Evolutionary conservation across 2,797 vertebrate species (phyloP).

Genomic region (Champsocephalus esox): DNA sequence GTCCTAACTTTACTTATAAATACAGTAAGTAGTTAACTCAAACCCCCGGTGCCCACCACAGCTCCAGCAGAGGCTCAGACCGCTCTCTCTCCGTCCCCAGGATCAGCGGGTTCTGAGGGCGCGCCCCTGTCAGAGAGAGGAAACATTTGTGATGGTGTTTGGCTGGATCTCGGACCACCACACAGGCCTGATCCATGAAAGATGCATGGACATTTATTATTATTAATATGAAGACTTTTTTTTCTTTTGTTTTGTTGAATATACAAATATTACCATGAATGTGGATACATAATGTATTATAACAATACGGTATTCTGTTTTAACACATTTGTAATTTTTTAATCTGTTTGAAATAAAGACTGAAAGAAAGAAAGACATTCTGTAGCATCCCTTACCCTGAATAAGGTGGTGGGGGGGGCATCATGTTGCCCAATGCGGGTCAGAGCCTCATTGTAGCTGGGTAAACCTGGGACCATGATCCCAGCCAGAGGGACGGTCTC

Average conservation of each 20-base stretch:
- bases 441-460: conserved; percentile 83
- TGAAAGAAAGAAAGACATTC: not conserved
- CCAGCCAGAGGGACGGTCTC: conserved; percentile 74
- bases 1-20: conserved; percentile 14
- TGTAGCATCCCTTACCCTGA: conserved; percentile 75
- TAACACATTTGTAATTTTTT: too few species aligned
- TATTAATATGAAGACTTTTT: too few species aligned
- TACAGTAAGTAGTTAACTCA: conserved; percentile 37
- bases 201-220: too few species aligned
- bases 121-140: conserved; percentile 68
- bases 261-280: too few species aligned
- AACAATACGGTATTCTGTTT: too few species aligned
- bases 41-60: conserved; percentile 19
- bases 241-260: too few species aligned
- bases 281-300: too few species aligned
- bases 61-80: not conserved
- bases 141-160: not conserved
- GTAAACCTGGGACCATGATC: conserved; percentile 69
- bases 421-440: conserved; percentile 78
- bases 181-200: not conserved
- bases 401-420: conserved; percentile 83
- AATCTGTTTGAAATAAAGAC: too few species aligned
- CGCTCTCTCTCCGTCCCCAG: conserved; percentile 55
- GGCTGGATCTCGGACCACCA: not conserved
- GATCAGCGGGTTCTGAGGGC: conserved; percentile 58